Evolutionary conservation across 1,140 invertebrate genomes (phyloP).

Genomic region (Bombus fervidus): DNA sequence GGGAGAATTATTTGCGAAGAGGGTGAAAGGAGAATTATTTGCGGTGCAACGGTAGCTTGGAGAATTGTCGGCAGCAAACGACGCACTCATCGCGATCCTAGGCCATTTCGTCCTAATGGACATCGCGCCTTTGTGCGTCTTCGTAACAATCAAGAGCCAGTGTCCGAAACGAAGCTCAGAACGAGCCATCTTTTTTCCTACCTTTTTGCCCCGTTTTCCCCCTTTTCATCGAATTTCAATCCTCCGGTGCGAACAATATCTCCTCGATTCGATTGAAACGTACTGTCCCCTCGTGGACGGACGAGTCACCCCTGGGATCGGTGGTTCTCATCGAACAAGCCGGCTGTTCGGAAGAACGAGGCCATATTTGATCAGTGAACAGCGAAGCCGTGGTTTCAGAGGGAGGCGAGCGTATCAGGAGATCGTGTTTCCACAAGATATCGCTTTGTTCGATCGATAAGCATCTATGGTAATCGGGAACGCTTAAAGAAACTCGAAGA

Average conservation of each 20-base stretch:
- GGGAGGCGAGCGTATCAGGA: neutral
- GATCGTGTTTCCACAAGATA: slow-evolving; percentile 34
- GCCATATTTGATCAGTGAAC: slow-evolving; percentile 40
- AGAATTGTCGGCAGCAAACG: slow-evolving; percentile 7
- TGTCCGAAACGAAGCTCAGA: too few species aligned
- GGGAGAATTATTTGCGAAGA: neutral
- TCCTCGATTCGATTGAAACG: slow-evolving; percentile 38
- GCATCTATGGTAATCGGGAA: slow-evolving; percentile 13
- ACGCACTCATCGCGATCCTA: slow-evolving; percentile 34
- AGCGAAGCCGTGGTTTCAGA: slow-evolving; percentile 19
- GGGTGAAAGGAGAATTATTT: slow-evolving; percentile 62
- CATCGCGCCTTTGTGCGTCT: slow-evolving; percentile 60
- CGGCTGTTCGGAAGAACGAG: slow-evolving; percentile 27
- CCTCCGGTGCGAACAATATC: neutral
- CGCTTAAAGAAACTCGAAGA: neutral
- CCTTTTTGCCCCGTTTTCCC: neutral
- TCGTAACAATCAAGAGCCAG: neutral
- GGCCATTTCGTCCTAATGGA: slow-evolving; percentile 47
- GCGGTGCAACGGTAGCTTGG: slow-evolving; percentile 66
- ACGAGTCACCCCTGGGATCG: slow-evolving; percentile 22
- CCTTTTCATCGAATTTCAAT: slow-evolving; percentile 10
- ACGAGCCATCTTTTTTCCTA: neutral
- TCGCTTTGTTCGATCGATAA: slow-evolving; percentile 31
- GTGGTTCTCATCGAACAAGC: slow-evolving; percentile 30
- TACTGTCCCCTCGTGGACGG: slow-evolving; percentile 11